A percentile compares a stretch with the other conserved stretches of the same genome.
Conservation (phyloP, 92 coral and sea anemone species). For the Metridium senile region DNA sequence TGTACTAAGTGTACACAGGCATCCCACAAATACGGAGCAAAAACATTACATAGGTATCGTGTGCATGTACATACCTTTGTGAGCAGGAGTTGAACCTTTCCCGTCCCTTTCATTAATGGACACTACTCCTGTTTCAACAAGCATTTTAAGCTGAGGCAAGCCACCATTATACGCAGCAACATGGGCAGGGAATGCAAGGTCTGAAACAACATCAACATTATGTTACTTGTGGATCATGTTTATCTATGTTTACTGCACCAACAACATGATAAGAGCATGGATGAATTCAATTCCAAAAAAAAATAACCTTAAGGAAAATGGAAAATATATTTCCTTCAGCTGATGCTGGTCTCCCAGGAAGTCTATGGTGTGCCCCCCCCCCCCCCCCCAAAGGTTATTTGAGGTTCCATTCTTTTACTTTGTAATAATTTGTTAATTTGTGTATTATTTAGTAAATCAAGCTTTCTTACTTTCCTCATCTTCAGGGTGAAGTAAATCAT, state of each 20-base stretch:
- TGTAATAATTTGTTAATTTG: too few species aligned
- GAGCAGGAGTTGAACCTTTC: constrained; percentile 96
- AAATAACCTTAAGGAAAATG: too few species aligned
- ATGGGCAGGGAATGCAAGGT: constrained; percentile 97
- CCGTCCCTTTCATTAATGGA: constrained; percentile 94
- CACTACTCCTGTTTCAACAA: constrained; percentile 96
- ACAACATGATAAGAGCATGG: too few species aligned
- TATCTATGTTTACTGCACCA: too few species aligned
- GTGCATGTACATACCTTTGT: constrained; percentile 71
- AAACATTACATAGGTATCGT: neutral
- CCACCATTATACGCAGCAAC: constrained; percentile 97
- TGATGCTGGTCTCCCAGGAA: too few species aligned
- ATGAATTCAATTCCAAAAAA: too few species aligned
- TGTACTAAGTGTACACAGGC: neutral
- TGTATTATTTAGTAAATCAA: neutral
- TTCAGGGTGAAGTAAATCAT: constrained; percentile 97
- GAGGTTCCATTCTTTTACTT: too few species aligned
- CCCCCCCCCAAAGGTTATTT: too few species aligned
- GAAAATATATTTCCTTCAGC: too few species aligned
- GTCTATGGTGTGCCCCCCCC: too few species aligned
- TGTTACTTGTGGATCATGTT: neutral
- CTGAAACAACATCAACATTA: constrained; percentile 28
- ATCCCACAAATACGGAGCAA: neutral
- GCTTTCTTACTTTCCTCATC: constrained; percentile 90
- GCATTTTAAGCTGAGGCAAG: constrained; percentile 86